Evolutionary conservation across 1,140 invertebrate species (phyloP).

Genomic region (Drosophila bifasciata): DNA sequence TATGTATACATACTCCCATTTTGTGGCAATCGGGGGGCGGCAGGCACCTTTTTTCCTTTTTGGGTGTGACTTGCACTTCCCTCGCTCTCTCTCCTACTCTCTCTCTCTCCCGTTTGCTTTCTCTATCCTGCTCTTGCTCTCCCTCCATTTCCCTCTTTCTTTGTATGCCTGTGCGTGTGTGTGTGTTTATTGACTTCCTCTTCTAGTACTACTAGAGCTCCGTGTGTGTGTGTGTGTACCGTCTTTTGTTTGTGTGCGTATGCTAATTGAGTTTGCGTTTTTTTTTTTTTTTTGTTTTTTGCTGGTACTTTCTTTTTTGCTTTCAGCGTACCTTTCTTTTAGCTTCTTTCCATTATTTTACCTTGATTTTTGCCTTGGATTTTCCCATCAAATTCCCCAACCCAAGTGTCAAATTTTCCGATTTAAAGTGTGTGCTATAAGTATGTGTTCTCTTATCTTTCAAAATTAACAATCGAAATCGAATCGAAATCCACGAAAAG

Average conservation of each 20-base stretch:
- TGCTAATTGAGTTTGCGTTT: constrained; percentile 36
- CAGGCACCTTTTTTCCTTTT: constrained; percentile 4
- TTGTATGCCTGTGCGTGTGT: constrained; percentile 6
- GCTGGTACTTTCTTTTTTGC: no score
- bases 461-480: constrained; percentile 44
- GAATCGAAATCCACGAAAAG: constrained; percentile 14
- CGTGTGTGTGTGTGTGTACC: constrained; percentile 22
- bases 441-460: constrained; percentile 24
- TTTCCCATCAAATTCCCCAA: no score
- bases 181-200: constrained; percentile 6
- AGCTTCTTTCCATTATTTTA: background rate
- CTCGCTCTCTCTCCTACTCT: background rate
- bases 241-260: constrained; percentile 25
- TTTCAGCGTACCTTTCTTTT: no score
- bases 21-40: no score
- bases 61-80: constrained; percentile 37
- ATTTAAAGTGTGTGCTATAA: background rate
- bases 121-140: background rate
- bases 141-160: constrained; percentile 22
- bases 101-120: background rate
- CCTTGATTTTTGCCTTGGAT: background rate
- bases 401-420: background rate
- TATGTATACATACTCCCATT: constrained; percentile 10
- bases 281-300: background rate
- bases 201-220: constrained; percentile 8